Evolutionary conservation across 2,113 vertebrate genomes (phyloP).

Genomic region (Pseudorectes ferrugineus): DNA sequence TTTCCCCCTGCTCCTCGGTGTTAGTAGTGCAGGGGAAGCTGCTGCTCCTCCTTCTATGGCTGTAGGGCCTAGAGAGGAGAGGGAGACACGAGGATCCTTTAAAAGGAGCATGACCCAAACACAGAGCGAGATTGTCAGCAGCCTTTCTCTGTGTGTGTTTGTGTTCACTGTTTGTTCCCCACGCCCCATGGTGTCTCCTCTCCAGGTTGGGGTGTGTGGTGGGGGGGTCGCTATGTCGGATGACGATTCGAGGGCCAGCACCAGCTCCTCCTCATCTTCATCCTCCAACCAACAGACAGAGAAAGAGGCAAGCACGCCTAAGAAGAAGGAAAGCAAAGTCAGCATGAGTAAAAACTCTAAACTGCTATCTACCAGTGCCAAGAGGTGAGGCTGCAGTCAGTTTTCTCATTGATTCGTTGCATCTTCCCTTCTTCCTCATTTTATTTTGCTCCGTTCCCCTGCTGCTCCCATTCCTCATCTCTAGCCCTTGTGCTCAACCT

Average conservation of each 20-base stretch:
- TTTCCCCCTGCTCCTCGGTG: neutral
- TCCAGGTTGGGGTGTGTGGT: slow-evolving; percentile 77
- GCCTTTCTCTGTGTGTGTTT: slow-evolving; percentile 54
- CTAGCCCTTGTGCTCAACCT: neutral
- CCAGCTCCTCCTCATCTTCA: slow-evolving; percentile 90
- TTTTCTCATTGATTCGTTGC: neutral
- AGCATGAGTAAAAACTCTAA: slow-evolving; percentile 98
- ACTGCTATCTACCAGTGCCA: slow-evolving; percentile 94
- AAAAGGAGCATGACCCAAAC: slow-evolving; percentile 19
- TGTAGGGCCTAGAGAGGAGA: neutral
- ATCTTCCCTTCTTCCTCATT: neutral
- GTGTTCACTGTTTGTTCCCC: slow-evolving; percentile 64
- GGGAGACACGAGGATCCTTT: neutral
- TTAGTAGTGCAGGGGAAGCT: neutral
- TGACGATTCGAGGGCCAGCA: slow-evolving; percentile 98
- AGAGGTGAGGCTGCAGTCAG: slow-evolving; percentile 78
- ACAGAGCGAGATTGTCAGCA: slow-evolving; percentile 18
- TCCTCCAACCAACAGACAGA: slow-evolving; percentile 86
- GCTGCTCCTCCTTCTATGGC: neutral
- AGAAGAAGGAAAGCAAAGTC: slow-evolving; percentile 94
- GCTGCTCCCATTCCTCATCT: neutral
- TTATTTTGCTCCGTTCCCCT: neutral
- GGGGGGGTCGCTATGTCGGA: slow-evolving; percentile 94
- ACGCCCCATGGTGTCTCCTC: slow-evolving; percentile 66
- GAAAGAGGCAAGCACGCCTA: slow-evolving; percentile 78